Evolutionary conservation across 2,113 vertebrate genomes (phyloP), one percentile per base, ranked within the genome.

Genomic region (Barbus barbus): DNA sequence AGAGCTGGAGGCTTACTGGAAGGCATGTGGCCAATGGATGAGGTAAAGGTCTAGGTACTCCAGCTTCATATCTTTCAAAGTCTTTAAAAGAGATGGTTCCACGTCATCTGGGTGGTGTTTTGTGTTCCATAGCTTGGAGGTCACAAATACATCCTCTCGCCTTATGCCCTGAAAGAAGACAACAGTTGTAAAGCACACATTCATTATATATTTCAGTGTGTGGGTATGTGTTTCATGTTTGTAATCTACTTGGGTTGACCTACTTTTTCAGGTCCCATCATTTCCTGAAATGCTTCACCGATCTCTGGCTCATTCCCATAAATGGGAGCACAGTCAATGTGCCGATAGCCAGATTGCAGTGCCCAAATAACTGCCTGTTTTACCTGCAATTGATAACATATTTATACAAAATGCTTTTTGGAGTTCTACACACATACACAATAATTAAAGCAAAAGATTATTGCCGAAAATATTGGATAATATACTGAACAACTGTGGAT

Each of bases 121-220:
- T 31, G 93, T 99, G 89, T 99, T 99, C 98, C 98, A 99, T 79
- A 99, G 93, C 90, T 99, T 99, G 85, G 98, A 99, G 56, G 97
- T 99, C 89, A 99, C 92, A 90, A 99, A 99, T 51, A 99, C 89
- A 3, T 99, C 96, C 89, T 98, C 96, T 87, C 98, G 94, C 41
- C 90, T 92, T 80, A 96, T 79, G 1, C 83, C 75, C 95, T 96
- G 58, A 26, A 51, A 51, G 36, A 56, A 79, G 16, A 61, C 31
- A 79, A 38, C 28, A 24, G 41, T 18, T 36, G 46, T 51, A 18
- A 85, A 53, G 36, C 60, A 63, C 33, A 53, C 18, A 33, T 26
- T 1, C 11, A 65, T 94, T 22, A n/a, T 71, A 82, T 61, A 71
- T 38, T 18, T 33, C 0, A 22, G 33, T 71, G 9, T 71, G 9